phyloP scores from a whole-genome alignment of 2,797 vertebrate genomes.

The Percopsis omiscomaycus region DNA sequence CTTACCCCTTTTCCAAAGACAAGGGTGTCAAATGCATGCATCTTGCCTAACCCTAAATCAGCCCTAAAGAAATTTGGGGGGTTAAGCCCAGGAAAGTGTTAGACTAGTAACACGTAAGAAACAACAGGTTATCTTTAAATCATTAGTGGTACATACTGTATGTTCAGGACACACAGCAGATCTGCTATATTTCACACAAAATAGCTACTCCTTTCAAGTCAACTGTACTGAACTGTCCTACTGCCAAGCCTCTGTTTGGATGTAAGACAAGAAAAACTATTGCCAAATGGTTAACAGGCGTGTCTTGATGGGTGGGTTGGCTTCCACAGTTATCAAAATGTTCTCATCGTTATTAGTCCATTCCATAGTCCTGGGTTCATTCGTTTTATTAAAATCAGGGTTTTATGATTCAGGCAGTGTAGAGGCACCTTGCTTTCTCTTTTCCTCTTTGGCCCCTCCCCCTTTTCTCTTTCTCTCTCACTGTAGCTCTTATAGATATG shows the following conservation, averaged over 20 bases:
- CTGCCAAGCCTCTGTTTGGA: constrained; percentile 52
- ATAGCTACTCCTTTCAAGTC: constrained; percentile 45
- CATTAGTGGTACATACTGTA: constrained; percentile 30
- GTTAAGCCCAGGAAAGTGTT: constrained; percentile 44
- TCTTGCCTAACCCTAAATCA: constrained; percentile 48
- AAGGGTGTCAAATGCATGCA: constrained; percentile 59
- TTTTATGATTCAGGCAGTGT: constrained; percentile 57
- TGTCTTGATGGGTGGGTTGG: constrained; percentile 56
- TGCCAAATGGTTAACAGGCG: constrained; percentile 51
- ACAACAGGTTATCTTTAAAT: constrained; percentile 19
- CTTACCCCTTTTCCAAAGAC: constrained; percentile 34
- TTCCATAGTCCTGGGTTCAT: constrained; percentile 46
- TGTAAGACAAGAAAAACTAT: constrained; percentile 34
- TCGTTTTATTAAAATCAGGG: constrained; percentile 43
- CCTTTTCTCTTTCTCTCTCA: constrained; percentile 58
- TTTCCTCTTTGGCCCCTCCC: constrained; percentile 35
- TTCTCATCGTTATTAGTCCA: constrained; percentile 34
- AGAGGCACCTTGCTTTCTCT: constrained; percentile 62
- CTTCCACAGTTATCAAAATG: constrained; percentile 44
- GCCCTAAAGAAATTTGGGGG: constrained; percentile 47
- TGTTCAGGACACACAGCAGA: constrained; percentile 50
- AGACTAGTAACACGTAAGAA: constrained; percentile 17
- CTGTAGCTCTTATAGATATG: constrained; percentile 81
- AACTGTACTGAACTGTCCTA: constrained; percentile 22
- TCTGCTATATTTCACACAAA: constrained; percentile 51